phyloP scores from a whole-genome alignment of 2,113 vertebrate species.

The Galemys pyrenaicus region DNA sequence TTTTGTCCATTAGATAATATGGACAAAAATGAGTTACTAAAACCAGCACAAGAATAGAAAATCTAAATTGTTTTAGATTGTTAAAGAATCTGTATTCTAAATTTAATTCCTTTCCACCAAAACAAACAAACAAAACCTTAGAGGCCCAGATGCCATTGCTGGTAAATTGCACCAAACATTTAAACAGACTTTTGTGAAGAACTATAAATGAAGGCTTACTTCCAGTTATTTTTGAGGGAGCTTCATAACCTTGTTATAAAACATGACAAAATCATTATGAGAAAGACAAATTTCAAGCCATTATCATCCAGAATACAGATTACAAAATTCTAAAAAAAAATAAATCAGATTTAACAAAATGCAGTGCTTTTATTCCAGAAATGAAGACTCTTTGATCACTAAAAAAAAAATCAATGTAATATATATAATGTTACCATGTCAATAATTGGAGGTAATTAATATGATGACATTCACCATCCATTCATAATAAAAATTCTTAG shows the following conservation, averaged over 20 bases:
- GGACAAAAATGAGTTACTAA: conserved; percentile 18
- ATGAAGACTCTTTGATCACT: background rate
- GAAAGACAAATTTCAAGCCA: conserved; percentile 37
- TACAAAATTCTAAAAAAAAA: conserved; percentile 40
- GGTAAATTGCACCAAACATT: conserved; percentile 46
- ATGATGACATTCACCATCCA: conserved; percentile 8
- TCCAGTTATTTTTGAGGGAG: conserved; percentile 46
- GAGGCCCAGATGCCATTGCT: conserved; percentile 54
- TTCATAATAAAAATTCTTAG: conserved; percentile 3
- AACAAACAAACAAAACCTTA: conserved; percentile 28
- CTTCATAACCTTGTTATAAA: conserved; percentile 50
- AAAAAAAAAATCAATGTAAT: background rate
- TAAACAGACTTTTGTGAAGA: conserved; percentile 56
- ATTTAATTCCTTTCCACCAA: conserved; percentile 41
- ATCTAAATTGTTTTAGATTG: background rate
- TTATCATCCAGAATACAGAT: background rate
- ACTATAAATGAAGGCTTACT: background rate
- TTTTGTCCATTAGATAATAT: too few relatives aligned
- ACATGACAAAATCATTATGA: conserved; percentile 46
- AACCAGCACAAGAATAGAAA: conserved; percentile 35
- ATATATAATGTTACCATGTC: background rate
- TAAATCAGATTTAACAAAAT: conserved; percentile 36
- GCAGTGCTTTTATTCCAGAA: conserved; percentile 36
- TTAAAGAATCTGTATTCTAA: conserved; percentile 37
- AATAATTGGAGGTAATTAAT: background rate